Conservation (phyloP, 2,113 vertebrate species). For the Potamarius usumacintae region DNA sequence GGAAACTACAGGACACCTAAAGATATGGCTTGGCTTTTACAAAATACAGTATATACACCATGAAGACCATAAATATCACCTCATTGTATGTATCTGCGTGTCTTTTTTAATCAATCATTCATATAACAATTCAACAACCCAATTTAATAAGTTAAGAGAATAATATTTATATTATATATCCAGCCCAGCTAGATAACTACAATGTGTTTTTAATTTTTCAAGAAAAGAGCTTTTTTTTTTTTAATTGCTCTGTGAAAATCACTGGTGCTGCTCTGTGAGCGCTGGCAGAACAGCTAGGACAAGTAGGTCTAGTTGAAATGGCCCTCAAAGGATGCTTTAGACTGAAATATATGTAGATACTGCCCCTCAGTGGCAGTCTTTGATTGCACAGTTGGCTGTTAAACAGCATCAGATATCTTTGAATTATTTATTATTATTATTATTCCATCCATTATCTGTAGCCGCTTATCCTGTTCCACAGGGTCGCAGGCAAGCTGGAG, state of each 20-base stretch:
- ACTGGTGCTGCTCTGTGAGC: constrained; percentile 50
- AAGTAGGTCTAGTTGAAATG: constrained; percentile 27
- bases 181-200: constrained; percentile 69
- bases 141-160: constrained; percentile 55
- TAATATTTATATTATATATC: constrained; percentile 51
- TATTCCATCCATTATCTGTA: no score
- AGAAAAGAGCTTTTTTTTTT: constrained; percentile 34
- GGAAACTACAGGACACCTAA: constrained; percentile 15
- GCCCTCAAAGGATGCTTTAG: constrained; percentile 8
- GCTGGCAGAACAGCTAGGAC: constrained; percentile 31
- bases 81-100: constrained; percentile 44
- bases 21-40: constrained; percentile 50
- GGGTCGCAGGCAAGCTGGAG: no score
- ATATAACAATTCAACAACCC: constrained; percentile 45
- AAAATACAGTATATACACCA: constrained; percentile 53
- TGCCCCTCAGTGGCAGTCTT: constrained; percentile 63
- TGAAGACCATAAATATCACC: constrained; percentile 44
- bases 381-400: constrained; percentile 23
- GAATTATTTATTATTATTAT: background rate
- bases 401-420: background rate
- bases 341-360: constrained; percentile 55
- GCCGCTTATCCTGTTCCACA: no score
- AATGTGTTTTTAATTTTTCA: background rate
- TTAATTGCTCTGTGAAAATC: constrained; percentile 41
- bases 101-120: constrained; percentile 33